phyloP scores from a whole-genome alignment of 2,113 vertebrate species.

The Dasyornis broadbenti region DNA sequence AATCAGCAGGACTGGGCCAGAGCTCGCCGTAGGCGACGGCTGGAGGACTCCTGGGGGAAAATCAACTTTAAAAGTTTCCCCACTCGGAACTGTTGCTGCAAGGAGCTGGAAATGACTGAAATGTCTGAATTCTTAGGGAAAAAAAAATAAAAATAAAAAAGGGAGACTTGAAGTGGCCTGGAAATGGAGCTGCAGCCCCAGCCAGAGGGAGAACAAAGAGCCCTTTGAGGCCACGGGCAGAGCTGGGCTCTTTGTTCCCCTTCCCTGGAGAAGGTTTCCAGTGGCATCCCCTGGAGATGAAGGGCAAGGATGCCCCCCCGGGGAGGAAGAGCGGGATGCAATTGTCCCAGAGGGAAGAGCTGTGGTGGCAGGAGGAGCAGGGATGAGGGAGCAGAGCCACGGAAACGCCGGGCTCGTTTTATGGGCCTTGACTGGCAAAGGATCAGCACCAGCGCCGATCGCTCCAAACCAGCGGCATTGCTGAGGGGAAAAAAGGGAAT shows the following conservation, averaged over 20 bases:
- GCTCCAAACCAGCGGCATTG: accelerated
- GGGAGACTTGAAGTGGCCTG: slow-evolving; percentile 1
- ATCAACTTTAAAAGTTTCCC: not conserved
- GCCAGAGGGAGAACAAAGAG: slow-evolving; percentile 40
- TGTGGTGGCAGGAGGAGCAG: not conserved
- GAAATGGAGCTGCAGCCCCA: not conserved
- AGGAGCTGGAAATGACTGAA: not conserved
- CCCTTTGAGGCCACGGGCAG: not conserved
- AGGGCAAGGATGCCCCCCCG: slow-evolving; percentile 20
- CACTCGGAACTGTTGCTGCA: not conserved
- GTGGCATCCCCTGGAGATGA: not conserved
- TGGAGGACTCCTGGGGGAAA: not conserved
- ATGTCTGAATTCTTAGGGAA: not conserved
- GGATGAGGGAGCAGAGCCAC: not conserved
- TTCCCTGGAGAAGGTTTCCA: not conserved
- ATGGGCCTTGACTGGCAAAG: not conserved
- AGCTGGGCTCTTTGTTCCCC: not conserved
- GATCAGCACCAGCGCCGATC: not conserved
- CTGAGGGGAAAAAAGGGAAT: not conserved
- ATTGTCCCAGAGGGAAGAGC: not conserved
- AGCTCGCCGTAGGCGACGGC: not conserved
- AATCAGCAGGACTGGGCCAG: not conserved
- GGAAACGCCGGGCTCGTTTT: not conserved
- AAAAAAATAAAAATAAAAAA: not conserved
- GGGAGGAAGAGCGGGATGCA: not conserved